Conservation (phyloP, 64 coral and sea anemone genomes). For the Porites australiensis region DNA sequence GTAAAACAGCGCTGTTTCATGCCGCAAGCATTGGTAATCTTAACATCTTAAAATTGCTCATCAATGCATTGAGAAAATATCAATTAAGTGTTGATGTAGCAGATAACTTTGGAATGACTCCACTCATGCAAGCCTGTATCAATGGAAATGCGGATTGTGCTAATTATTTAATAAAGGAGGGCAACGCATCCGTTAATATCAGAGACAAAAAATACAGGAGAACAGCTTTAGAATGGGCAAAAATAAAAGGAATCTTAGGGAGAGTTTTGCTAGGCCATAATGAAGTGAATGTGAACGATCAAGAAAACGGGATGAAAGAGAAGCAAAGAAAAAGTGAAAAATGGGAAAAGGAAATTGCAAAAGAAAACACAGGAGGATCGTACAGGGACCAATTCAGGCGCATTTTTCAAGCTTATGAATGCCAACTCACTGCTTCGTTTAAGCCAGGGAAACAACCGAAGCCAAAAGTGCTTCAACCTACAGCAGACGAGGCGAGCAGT, state of each 20-base stretch:
- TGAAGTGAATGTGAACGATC: background rate
- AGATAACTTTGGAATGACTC: constrained; percentile 76
- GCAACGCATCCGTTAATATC: constrained; percentile 75
- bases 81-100: constrained; percentile 83
- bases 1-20: constrained; percentile 85
- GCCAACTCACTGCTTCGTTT: constrained; percentile 74
- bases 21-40: constrained; percentile 68
- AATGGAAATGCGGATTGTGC: constrained; percentile 40
- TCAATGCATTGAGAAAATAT: constrained; percentile 64
- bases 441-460: constrained; percentile 28
- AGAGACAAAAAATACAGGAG: constrained; percentile 68
- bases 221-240: constrained; percentile 87
- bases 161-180: constrained; percentile 64
- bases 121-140: constrained; percentile 78
- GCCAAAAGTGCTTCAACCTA: background rate
- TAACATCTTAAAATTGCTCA: constrained; percentile 62
- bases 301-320: background rate
- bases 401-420: constrained; percentile 77
- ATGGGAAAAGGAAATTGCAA: background rate
- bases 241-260: constrained; percentile 47
- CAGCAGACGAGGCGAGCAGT: background rate
- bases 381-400: constrained; percentile 66
- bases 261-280: background rate
- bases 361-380: background rate
- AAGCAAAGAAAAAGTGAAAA: background rate